These are phyloP conservation scores for Zootermopsis nevadensis DNA, from an alignment of 2,888 invertebrate genomes.

Conservation along the genomic window DNA sequence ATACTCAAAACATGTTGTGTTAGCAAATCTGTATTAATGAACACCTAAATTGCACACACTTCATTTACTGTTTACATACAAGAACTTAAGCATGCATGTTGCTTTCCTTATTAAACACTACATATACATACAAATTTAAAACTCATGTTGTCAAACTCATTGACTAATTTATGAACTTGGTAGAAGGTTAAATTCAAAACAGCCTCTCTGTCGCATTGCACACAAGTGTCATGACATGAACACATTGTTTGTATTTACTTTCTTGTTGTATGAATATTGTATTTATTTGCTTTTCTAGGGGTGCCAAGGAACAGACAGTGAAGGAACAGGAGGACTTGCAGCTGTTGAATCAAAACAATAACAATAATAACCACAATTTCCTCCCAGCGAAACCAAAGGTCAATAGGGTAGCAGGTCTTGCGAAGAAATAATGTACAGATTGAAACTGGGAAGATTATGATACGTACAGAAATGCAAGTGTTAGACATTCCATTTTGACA, in stretches of 20 bases:
- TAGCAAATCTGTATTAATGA: too few relatives aligned
- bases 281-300: constrained; percentile 58
- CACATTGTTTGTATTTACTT: neutral
- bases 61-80: too few relatives aligned
- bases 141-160: too few relatives aligned
- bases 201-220: too few relatives aligned
- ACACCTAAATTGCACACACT: too few relatives aligned
- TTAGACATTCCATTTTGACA: constrained; percentile 12
- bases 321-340: constrained; percentile 61
- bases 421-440: constrained; percentile 61
- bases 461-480: neutral
- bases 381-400: constrained; percentile 63
- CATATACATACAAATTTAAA: too few relatives aligned
- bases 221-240: neutral
- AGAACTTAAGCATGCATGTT: too few relatives aligned
- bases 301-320: constrained; percentile 66
- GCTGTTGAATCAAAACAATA: constrained; percentile 59
- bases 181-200: too few relatives aligned
- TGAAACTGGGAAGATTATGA: neutral
- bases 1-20: too few relatives aligned
- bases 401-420: constrained; percentile 64
- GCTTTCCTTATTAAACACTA: too few relatives aligned
- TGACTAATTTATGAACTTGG: too few relatives aligned
- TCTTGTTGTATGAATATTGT: too few relatives aligned
- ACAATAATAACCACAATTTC: constrained; percentile 60